Percentiles rank a stretch among this genome's conserved stretches.
These are phyloP conservation scores for Rhinoraja longicauda DNA, from an alignment of 2,797 vertebrate genomes.

Conservation along the genomic window DNA sequence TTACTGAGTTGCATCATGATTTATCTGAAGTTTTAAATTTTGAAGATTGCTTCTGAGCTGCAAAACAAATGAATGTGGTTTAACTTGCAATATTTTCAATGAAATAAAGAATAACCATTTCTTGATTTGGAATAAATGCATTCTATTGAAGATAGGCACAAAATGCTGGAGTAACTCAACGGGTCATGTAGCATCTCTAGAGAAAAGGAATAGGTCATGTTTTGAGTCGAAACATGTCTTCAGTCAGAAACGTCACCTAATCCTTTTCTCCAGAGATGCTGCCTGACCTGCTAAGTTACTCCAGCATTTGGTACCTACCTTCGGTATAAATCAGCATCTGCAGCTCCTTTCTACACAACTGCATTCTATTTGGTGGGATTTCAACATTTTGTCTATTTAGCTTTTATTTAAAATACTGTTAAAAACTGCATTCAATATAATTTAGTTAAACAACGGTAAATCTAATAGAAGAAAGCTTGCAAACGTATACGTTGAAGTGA, in stretches of 20 bases:
- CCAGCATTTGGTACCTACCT: too few relatives aligned
- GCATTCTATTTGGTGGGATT: background rate
- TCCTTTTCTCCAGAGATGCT: too few relatives aligned
- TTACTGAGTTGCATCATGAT: conserved; percentile 66
- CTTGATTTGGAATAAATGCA: background rate
- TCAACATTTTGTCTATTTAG: background rate
- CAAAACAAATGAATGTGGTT: conserved; percentile 38
- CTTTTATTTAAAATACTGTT: background rate
- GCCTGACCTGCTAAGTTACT: too few relatives aligned
- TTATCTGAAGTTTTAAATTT: conserved; percentile 57
- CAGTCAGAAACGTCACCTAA: too few relatives aligned
- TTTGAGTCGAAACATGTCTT: too few relatives aligned
- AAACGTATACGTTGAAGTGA: background rate
- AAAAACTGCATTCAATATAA: background rate
- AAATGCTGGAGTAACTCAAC: too few relatives aligned
- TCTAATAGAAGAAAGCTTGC: background rate
- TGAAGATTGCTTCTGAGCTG: conserved; percentile 74
- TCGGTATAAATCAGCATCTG: too few relatives aligned
- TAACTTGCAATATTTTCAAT: background rate
- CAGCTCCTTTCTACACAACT: too few relatives aligned
- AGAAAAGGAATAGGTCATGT: too few relatives aligned
- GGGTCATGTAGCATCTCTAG: too few relatives aligned
- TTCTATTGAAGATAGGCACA: too few relatives aligned
- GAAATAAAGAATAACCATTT: background rate
- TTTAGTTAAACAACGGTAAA: background rate